Evolutionary conservation across 37 sponge, comb jelly and placozoan species (phyloP).

Genomic region (Amphimedon queenslandica): DNA sequence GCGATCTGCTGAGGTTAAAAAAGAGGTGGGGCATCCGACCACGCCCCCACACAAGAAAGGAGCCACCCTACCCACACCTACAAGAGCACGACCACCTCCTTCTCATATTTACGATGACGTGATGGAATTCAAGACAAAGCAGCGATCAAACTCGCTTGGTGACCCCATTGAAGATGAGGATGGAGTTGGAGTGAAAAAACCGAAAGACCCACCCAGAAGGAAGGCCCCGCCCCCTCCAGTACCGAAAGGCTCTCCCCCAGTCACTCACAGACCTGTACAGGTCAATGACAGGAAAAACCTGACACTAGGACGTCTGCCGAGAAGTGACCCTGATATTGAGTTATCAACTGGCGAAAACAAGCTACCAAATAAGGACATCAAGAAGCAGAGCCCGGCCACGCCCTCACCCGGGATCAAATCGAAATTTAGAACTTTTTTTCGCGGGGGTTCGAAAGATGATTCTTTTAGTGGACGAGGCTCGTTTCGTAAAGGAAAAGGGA

Average conservation of each 20-base stretch:
- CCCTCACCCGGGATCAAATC: background rate
- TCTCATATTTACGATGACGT: background rate
- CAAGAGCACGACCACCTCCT: background rate
- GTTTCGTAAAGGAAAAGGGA: background rate
- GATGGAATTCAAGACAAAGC: no score
- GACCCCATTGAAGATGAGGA: background rate
- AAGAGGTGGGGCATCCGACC: background rate
- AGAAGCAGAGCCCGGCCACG: background rate
- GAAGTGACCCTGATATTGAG: background rate
- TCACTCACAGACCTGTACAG: background rate
- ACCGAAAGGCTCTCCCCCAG: background rate
- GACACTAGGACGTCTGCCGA: background rate
- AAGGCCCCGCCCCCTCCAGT: background rate
- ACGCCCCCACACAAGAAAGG: background rate
- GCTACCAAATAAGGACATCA: background rate
- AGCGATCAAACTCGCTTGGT: no score
- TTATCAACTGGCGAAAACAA: background rate
- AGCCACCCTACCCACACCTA: background rate
- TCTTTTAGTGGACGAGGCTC: background rate
- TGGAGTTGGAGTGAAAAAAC: background rate
- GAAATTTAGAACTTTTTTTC: slow-evolving; percentile 1
- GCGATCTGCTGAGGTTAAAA: no score
- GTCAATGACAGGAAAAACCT: background rate
- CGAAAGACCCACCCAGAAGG: background rate
- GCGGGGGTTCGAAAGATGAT: background rate